phyloP scores from a whole-genome alignment of 2,888 invertebrate species.

The Limnephilus marmoratus region DNA sequence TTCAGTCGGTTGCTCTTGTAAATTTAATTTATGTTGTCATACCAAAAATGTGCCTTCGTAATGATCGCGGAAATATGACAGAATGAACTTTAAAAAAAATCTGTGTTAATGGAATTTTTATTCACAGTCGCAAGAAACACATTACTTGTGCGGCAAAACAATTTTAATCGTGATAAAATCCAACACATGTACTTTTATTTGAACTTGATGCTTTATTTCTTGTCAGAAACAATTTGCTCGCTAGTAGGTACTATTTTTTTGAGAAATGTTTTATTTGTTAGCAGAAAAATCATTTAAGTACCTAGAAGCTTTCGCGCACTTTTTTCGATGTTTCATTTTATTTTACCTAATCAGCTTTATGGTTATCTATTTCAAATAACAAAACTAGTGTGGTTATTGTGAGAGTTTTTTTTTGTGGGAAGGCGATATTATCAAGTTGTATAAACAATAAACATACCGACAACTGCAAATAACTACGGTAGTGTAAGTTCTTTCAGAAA shows the following conservation, averaged over 20 bases:
- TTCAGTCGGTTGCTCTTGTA: slow-evolving; percentile 34
- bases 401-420: no score
- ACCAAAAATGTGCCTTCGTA: slow-evolving; percentile 13
- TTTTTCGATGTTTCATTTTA: background rate
- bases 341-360: background rate
- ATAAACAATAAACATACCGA: background rate
- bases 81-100: slow-evolving; percentile 12
- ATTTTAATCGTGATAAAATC: background rate
- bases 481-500: no score
- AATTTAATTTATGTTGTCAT: slow-evolving; percentile 40
- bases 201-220: background rate
- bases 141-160: background rate
- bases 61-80: background rate
- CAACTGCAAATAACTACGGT: no score
- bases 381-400: background rate
- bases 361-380: background rate
- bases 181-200: background rate
- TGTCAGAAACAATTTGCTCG: background rate
- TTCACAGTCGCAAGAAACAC: background rate
- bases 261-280: background rate
- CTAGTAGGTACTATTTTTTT: background rate
- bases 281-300: background rate
- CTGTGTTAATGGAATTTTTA: slow-evolving; percentile 21
- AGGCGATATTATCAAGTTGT: no score
- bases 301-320: background rate